These are phyloP conservation scores for Lordiphosa clarofinis DNA, from an alignment of 1,140 invertebrate genomes.

Conservation along the genomic window DNA sequence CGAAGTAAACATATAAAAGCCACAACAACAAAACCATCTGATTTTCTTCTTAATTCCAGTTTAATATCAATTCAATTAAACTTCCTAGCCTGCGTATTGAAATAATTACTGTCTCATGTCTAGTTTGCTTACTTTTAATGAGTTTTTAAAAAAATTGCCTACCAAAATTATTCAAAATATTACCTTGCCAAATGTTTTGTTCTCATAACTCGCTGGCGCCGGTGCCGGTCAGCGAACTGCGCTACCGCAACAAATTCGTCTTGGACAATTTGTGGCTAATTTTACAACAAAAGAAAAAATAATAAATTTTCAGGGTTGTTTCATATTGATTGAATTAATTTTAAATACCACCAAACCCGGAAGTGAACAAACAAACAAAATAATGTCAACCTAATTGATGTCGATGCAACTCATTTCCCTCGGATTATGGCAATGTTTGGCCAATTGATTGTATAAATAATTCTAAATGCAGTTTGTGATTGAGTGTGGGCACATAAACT, in stretches of 20 bases:
- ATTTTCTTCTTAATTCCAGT: too few species aligned
- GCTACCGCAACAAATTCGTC: background rate
- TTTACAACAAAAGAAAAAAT: slow-evolving; percentile 32
- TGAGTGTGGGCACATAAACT: slow-evolving; percentile 17
- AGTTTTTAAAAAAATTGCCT: slow-evolving; percentile 35
- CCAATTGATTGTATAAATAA: slow-evolving; percentile 5
- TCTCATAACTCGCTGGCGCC: slow-evolving; percentile 26
- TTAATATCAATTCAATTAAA: too few species aligned
- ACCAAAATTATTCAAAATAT: slow-evolving; percentile 11
- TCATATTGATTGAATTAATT: slow-evolving; percentile 36
- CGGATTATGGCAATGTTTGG: slow-evolving; percentile 31
- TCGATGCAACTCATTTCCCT: slow-evolving; percentile 35
- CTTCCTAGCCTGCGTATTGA: too few species aligned
- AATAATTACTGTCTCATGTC: too few species aligned
- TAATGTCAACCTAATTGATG: slow-evolving; percentile 27
- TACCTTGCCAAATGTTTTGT: slow-evolving; percentile 34
- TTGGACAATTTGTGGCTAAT: slow-evolving; percentile 22
- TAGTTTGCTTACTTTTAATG: slow-evolving; percentile 30
- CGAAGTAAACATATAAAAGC: too few species aligned
- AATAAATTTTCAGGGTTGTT: slow-evolving; percentile 26
- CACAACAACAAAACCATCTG: too few species aligned
- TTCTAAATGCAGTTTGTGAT: slow-evolving; percentile 22
- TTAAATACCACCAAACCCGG: slow-evolving; percentile 42
- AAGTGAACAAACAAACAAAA: slow-evolving; percentile 10
- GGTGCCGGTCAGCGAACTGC: slow-evolving; percentile 25